Conservation (phyloP, 2,888 invertebrate genomes). For the Apantesis nais region DNA sequence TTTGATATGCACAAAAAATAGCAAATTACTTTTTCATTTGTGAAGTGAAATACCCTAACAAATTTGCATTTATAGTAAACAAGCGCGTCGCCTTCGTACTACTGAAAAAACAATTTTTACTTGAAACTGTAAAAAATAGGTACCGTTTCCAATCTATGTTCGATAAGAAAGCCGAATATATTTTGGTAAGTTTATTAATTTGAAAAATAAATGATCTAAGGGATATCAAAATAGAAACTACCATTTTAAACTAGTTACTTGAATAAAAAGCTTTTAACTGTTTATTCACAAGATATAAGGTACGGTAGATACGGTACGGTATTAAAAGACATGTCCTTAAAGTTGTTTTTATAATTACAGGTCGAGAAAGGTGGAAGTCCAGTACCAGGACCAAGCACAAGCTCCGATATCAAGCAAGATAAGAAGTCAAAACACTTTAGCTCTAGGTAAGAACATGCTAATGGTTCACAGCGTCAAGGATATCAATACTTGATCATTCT, state of each 20-base stretch:
- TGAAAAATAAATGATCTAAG: neutral
- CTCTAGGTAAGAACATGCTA: constrained; percentile 53
- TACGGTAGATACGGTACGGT: neutral
- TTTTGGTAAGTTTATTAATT: neutral
- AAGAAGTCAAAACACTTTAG: constrained; percentile 59
- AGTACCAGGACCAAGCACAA: constrained; percentile 41
- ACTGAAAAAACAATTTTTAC: no score
- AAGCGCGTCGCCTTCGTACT: no score
- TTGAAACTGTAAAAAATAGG: neutral
- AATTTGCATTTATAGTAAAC: no score
- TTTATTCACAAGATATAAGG: neutral
- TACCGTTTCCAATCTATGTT: neutral
- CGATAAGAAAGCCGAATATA: neutral
- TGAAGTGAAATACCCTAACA: no score
- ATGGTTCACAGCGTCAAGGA: constrained; percentile 15
- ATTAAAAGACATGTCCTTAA: neutral
- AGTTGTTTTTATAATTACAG: constrained; percentile 19
- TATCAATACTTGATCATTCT: neutral
- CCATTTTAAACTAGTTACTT: neutral
- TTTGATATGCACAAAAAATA: no score
- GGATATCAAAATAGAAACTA: neutral
- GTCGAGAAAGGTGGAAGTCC: constrained; percentile 19
- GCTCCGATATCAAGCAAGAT: constrained; percentile 54
- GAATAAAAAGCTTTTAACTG: neutral
- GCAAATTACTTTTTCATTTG: no score